Evolutionary conservation across 2,888 invertebrate genomes (phyloP).

Genomic region (Marronus borbonicus): DNA sequence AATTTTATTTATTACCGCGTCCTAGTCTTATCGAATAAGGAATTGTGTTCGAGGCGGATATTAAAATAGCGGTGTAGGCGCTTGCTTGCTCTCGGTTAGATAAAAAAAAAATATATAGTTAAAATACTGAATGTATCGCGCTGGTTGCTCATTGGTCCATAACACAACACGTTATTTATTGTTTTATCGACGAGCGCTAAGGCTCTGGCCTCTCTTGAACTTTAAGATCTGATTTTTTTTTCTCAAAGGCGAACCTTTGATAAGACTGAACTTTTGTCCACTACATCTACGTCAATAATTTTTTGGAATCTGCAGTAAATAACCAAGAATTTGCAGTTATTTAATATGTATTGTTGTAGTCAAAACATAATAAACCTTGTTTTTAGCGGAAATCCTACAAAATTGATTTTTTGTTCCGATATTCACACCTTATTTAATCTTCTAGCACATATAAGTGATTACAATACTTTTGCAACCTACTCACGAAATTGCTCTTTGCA

Average conservation of each 20-base stretch:
- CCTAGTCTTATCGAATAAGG: conserved; percentile 27
- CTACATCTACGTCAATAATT: conserved; percentile 10
- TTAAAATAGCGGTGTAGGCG: conserved; percentile 6
- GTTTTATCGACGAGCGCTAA: conserved; percentile 31
- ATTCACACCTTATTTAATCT: no score
- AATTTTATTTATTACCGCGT: background rate
- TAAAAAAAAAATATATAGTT: conserved; percentile 4
- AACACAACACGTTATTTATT: conserved; percentile 39
- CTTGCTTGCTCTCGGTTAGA: background rate
- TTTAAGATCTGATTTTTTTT: conserved; percentile 31
- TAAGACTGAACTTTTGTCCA: conserved; percentile 22
- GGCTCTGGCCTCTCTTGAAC: conserved; percentile 44
- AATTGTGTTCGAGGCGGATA: background rate
- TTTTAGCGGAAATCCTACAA: no score
- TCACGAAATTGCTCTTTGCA: no score
- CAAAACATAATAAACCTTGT: no score
- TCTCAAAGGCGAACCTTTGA: conserved; percentile 11
- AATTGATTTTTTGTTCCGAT: no score
- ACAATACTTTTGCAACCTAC: no score
- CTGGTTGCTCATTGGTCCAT: conserved; percentile 28
- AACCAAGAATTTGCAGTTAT: background rate
- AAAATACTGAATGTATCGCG: conserved; percentile 18
- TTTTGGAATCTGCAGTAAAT: no score
- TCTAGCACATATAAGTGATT: no score
- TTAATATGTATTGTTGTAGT: background rate